These are phyloP conservation scores for Trematomus loennbergii DNA, from an alignment of 2,113 vertebrate genomes.

Conservation along the genomic window DNA sequence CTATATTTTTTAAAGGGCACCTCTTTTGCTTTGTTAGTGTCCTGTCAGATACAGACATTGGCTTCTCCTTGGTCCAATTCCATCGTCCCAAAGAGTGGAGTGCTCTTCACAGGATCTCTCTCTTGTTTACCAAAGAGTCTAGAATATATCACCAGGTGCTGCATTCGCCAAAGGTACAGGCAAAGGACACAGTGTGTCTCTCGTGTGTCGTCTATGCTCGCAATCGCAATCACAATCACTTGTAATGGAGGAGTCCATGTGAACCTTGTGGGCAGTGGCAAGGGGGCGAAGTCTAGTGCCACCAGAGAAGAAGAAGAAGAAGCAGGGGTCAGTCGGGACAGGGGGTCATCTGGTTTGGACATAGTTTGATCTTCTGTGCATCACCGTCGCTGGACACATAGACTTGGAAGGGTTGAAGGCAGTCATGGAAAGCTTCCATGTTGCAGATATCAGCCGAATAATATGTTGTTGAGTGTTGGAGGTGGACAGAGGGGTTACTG, in stretches of 20 bases:
- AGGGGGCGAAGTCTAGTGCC: slow-evolving; percentile 88
- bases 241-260: slow-evolving; percentile 81
- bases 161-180: slow-evolving; percentile 79
- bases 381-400: slow-evolving; percentile 89
- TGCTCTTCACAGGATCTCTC: slow-evolving; percentile 84
- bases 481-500: slow-evolving; percentile 84
- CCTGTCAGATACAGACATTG: slow-evolving; percentile 89
- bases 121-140: slow-evolving; percentile 84
- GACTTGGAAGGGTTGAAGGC: slow-evolving; percentile 84
- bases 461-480: slow-evolving; percentile 42
- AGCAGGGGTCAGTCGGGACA: slow-evolving; percentile 77
- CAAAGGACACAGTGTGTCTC: slow-evolving; percentile 72
- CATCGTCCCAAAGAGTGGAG: slow-evolving; percentile 88
- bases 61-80: slow-evolving; percentile 91
- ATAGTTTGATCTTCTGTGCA: slow-evolving; percentile 90
- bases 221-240: slow-evolving; percentile 75
- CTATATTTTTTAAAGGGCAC: slow-evolving; percentile 83
- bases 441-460: slow-evolving; percentile 87
- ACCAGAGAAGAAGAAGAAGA: slow-evolving; percentile 63
- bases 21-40: slow-evolving; percentile 89
- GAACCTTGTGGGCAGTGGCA: slow-evolving; percentile 88
- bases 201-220: slow-evolving; percentile 63
- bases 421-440: slow-evolving; percentile 89
- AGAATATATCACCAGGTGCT: slow-evolving; percentile 86
- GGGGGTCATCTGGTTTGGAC: slow-evolving; percentile 88